Evolutionary conservation across 2,113 vertebrate species (phyloP).

Genomic region (Grallaria varia): DNA sequence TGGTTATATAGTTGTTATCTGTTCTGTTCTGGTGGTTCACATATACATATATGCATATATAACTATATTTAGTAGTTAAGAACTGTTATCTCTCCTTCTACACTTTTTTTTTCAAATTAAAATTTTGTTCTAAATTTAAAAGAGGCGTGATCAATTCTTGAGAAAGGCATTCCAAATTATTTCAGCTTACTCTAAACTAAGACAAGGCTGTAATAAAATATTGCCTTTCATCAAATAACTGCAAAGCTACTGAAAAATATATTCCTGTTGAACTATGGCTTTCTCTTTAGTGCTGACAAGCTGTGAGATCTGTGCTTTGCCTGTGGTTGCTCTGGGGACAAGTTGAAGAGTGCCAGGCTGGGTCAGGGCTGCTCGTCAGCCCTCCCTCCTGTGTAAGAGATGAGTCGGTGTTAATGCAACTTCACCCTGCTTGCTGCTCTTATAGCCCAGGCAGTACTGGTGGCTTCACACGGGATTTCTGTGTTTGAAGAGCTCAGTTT

Average conservation of each 20-base stretch:
- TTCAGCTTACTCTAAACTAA: too few relatives aligned
- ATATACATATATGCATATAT: too few relatives aligned
- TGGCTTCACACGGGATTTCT: neutral
- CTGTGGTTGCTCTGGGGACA: neutral
- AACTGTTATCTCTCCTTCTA: too few relatives aligned
- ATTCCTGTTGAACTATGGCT: neutral
- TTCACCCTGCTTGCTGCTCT: neutral
- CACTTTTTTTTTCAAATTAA: too few relatives aligned
- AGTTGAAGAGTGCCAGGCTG: neutral
- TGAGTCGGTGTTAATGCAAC: neutral
- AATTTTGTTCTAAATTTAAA: too few relatives aligned
- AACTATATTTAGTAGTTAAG: too few relatives aligned
- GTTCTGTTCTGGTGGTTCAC: too few relatives aligned
- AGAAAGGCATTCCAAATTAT: too few relatives aligned
- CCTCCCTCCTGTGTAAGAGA: neutral
- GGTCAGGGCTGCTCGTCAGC: neutral
- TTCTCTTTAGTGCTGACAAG: neutral
- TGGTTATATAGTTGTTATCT: too few relatives aligned
- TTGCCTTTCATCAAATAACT: neutral
- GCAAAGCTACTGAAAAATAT: neutral
- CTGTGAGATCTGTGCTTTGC: neutral
- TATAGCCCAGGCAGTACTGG: neutral
- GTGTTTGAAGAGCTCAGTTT: neutral
- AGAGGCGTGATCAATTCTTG: too few relatives aligned
- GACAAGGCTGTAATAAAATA: neutral